These are phyloP conservation scores for Cynocephalus volans DNA, from an alignment of 2,113 vertebrate genomes.

Conservation along the genomic window DNA sequence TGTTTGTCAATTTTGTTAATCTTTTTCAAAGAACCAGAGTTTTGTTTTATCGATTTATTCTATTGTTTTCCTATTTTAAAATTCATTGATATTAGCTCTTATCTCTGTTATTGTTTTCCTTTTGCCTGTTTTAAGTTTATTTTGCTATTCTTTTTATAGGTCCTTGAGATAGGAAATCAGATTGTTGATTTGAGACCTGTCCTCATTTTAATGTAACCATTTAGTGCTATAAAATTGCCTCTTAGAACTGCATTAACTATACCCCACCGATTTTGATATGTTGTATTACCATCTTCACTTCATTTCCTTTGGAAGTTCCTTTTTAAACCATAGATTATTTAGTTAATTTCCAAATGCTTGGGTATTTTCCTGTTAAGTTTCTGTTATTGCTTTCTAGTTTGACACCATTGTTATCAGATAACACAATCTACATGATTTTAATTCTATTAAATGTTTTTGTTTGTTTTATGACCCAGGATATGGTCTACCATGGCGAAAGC, in stretches of 20 bases:
- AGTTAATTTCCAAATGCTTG: neutral
- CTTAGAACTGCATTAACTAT: neutral
- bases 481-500: neutral
- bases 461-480: neutral
- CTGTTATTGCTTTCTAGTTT: neutral
- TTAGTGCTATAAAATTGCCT: conserved; percentile 1
- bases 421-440: neutral
- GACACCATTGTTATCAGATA: neutral
- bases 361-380: neutral
- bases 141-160: neutral
- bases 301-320: neutral
- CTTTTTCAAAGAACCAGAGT: neutral
- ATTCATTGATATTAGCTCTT: neutral
- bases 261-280: neutral
- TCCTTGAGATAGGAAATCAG: neutral
- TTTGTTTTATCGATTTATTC: neutral
- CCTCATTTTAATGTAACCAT: neutral
- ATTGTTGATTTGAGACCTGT: neutral
- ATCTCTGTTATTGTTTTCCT: neutral
- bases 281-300: neutral
- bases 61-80: neutral
- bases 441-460: neutral
- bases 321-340: neutral
- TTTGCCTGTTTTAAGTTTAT: neutral
- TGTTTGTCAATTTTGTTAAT: neutral